These are phyloP conservation scores for Lateolabrax maculatus DNA, from an alignment of 2,797 vertebrate species.

Conservation along the genomic window DNA sequence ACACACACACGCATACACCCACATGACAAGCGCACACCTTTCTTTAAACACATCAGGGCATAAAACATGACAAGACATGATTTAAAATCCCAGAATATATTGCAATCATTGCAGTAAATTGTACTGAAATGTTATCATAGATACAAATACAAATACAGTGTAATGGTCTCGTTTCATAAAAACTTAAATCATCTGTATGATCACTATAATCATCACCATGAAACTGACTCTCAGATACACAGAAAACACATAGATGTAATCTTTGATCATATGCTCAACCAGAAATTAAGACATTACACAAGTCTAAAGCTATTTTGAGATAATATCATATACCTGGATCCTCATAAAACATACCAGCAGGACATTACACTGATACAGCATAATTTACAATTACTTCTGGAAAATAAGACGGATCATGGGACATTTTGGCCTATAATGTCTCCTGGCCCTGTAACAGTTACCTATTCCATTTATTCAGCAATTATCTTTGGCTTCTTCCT, in stretches of 20 bases:
- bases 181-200: constrained; percentile 1
- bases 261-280: constrained; percentile 8
- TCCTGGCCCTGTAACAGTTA: constrained; percentile 9
- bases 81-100: constrained; percentile 64
- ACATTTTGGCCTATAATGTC: constrained; percentile 36
- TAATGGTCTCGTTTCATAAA: constrained; percentile 56
- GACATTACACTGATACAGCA: constrained; percentile 32
- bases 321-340: constrained; percentile 1
- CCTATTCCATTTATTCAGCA: constrained; percentile 30
- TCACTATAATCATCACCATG: neutral
- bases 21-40: neutral
- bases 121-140: constrained; percentile 61
- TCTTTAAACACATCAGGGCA: neutral
- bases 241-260: constrained; percentile 36
- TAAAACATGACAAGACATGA: constrained; percentile 31
- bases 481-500: constrained; percentile 59
- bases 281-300: constrained; percentile 18
- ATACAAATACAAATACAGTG: constrained; percentile 64
- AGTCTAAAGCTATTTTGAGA: constrained; percentile 15
- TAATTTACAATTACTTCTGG: constrained; percentile 7
- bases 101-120: constrained; percentile 55
- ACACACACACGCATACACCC: neutral
- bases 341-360: neutral
- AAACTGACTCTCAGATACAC: constrained; percentile 26
- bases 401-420: constrained; percentile 16